phyloP scores from a whole-genome alignment of 2,113 vertebrate species.

The Vanacampus margaritifer region DNA sequence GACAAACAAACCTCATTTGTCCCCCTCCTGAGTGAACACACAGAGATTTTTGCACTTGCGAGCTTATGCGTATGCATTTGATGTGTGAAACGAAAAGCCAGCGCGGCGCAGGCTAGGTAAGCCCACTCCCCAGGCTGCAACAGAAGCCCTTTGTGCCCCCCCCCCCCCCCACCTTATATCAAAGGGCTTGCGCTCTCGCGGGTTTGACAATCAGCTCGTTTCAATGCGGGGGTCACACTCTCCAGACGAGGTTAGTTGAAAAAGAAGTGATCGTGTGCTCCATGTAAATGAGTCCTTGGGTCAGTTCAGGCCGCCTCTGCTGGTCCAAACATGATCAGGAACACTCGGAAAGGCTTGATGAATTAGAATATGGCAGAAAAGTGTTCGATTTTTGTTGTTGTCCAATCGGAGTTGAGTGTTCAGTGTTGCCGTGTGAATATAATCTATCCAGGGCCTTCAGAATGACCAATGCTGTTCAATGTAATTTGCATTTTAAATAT shows the following conservation, averaged over 20 bases:
- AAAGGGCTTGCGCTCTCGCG: constrained; percentile 48
- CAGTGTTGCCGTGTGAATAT: no score
- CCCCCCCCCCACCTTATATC: constrained; percentile 36
- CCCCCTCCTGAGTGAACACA: constrained; percentile 23
- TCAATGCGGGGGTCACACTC: constrained; percentile 37
- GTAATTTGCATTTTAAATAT: no score
- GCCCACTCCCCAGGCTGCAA: constrained; percentile 52
- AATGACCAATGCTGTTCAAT: no score
- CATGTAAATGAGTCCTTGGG: constrained; percentile 30
- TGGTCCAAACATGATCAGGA: no score
- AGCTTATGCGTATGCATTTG: constrained; percentile 28
- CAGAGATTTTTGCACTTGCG: constrained; percentile 16
- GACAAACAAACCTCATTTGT: constrained; percentile 52
- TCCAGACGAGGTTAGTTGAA: constrained; percentile 31
- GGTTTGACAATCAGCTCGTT: constrained; percentile 59
- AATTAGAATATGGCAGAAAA: no score
- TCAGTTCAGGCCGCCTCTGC: no score
- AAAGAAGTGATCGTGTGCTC: constrained; percentile 17
- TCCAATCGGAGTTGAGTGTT: no score
- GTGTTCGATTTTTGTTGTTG: no score
- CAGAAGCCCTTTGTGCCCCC: constrained; percentile 71
- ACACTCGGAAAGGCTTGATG: no score
- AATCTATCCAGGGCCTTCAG: no score
- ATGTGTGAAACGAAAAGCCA: constrained; percentile 64
- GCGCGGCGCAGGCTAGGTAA: constrained; percentile 60